Evolutionary conservation across 2,888 invertebrate genomes (phyloP), one percentile per base, ranked within the genome.

Genomic region (Encarsia formosa): DNA sequence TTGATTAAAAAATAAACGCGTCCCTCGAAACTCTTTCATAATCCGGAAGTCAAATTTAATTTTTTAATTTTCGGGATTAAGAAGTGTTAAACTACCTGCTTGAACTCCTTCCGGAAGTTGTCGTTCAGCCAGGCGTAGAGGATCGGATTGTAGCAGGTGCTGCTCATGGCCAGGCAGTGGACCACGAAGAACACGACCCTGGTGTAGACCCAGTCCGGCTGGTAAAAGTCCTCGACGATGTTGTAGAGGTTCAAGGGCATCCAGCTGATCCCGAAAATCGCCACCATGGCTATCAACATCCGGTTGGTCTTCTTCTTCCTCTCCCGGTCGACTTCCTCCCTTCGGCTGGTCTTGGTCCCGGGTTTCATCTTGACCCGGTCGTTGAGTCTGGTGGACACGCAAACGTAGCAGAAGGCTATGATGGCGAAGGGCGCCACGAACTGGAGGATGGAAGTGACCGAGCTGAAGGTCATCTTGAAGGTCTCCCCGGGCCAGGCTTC

Each of bases 201-300:
- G 72, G 91, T 93, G 74, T 88, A 93, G 42, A 82, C 82, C 84
- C 91, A 87, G 57, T n/a, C n/a, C n/a, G n/a, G n/a, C n/a, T n/a
- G n/a, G n/a, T n/a, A n/a, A 64, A 91, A 87, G 68, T 92, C 91
- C 34, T 72, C 69, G 66, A 87, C 87, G 64, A 90, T 80, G 70
- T 96, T 96, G 61, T 93, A 85, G 45, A 89, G 76, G 71, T 98
- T 98, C 52, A 98, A 77, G 61, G 94, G 93, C 49, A 93, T 75
- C 94, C 98, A 99, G 26, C 95, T 97, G n/a, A 92, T 77, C 0
- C 94, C 91, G 70, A 99, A 99, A 47, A 98, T 92, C 11, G 87
- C 85, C 9, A 91, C 98, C 98, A 99, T 99, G 2, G 93, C 89
- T 54, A 98, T 94, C 54, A 99, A 77, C 98, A 98, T 99, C 60